Evolutionary conservation across 1,140 invertebrate species (phyloP), one percentile per base, ranked within the genome.

Genomic region (Maniola jurtina): DNA sequence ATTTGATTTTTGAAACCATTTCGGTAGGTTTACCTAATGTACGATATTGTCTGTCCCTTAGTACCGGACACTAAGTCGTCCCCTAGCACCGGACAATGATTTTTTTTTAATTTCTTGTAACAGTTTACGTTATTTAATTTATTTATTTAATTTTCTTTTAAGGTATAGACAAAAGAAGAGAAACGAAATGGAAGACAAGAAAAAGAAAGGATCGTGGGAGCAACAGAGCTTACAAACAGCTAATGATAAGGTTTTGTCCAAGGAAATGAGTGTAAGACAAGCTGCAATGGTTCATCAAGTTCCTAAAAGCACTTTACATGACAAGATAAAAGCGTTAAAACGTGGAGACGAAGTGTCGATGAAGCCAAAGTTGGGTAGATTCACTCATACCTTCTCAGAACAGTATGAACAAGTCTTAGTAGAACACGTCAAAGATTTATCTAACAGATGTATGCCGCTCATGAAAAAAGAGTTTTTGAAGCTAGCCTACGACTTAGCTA

Each of bases 251-350:
- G 70, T 78, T 73, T 16, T 72, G 61, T 72, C 65, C 9, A 76
- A 76, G 71, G 57, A 76, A 73, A 38, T 81, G 59, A 75, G 71
- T 71, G 50, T 79, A 65, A 76, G 73, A 69, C 61, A 76, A 73
- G 78, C 75, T 57, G 62, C 79, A 52, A 54, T 56, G 55, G 61
- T 52, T 34, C 80, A 79, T 56, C 66, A 71, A 54, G 73, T 85
- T 58, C 78, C 77, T 36, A 81, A 76, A 73, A 80, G 72, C 60
- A 80, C 79, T 70, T 3, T 78, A 58, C 66, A 80, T 73, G 76
- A 75, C 52, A 77, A 71, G 73, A 72, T 63, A 71, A 71, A 45
- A 61, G 50, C 65, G 8, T 45, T 81, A 57, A 80, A 76, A 40
- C 58, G 56, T 35, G 72, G 73, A 66, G 52, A 79, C 71, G 76